phyloP scores from a whole-genome alignment of 2,888 invertebrate species.

The Trilocha varians region DNA sequence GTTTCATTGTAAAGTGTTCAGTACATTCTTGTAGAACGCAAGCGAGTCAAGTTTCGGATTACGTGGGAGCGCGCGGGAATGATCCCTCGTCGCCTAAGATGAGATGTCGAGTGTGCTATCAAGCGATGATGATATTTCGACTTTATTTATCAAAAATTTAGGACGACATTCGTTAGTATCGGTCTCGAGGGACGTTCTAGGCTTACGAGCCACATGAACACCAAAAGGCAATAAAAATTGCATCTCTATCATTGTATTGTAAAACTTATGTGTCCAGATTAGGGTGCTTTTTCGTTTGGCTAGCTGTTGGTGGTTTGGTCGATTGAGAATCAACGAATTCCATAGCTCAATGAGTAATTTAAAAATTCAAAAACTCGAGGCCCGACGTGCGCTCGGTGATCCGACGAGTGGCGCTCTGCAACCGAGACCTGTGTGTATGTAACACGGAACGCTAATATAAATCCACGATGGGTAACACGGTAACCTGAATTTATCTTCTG shows the following conservation, averaged over 20 bases:
- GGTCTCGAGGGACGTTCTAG: constrained; percentile 57
- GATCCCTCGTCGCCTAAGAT: constrained; percentile 38
- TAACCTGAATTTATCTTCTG: constrained; percentile 31
- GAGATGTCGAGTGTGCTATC: constrained; percentile 40
- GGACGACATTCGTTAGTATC: constrained; percentile 65
- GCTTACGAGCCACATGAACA: constrained; percentile 39
- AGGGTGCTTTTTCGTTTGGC: constrained; percentile 52
- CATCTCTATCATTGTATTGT: constrained; percentile 33
- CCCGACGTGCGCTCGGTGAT: constrained; percentile 55
- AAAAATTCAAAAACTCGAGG: constrained; percentile 74
- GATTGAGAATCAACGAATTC: constrained; percentile 55
- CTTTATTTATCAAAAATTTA: constrained; percentile 67
- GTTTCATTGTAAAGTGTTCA: constrained; percentile 27
- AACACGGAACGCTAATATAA: constrained; percentile 29
- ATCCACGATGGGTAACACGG: constrained; percentile 43
- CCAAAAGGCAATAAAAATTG: constrained; percentile 31
- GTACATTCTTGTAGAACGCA: too few relatives aligned
- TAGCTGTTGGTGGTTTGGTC: constrained; percentile 27
- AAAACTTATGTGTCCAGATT: constrained; percentile 41
- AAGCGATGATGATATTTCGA: constrained; percentile 47
- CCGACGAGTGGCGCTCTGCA: constrained; percentile 59
- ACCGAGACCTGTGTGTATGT: constrained; percentile 62
- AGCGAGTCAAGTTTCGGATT: constrained; percentile 52
- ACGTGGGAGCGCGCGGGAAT: constrained; percentile 45
- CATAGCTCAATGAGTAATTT: constrained; percentile 74